phyloP scores from a whole-genome alignment of 2,888 invertebrate species.

The Lapara coniferarum region DNA sequence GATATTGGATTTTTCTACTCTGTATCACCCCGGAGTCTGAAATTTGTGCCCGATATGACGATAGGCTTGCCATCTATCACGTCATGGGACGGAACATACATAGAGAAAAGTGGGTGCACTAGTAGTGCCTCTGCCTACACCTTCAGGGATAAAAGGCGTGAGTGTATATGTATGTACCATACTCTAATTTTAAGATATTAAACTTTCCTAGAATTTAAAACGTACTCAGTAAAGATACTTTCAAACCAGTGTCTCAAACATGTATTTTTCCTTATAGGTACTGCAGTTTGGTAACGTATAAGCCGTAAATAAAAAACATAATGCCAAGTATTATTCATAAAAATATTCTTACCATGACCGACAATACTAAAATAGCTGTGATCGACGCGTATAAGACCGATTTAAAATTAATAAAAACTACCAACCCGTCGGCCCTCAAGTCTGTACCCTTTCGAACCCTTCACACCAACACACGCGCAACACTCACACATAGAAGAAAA shows the following conservation, averaged over 20 bases:
- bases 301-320: slow-evolving; percentile 3
- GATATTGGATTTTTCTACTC: too few species aligned
- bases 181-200: background rate
- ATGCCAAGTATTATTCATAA: slow-evolving; percentile 19
- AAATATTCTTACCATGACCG: slow-evolving; percentile 34
- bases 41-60: too few species aligned
- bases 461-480: slow-evolving; percentile 48
- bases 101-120: too few species aligned
- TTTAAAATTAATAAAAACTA: slow-evolving; percentile 57
- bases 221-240: background rate
- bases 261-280: background rate
- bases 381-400: slow-evolving; percentile 54
- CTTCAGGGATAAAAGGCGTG: too few species aligned
- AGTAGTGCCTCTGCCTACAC: too few species aligned
- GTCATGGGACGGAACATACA: too few species aligned
- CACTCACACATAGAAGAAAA: slow-evolving; percentile 52
- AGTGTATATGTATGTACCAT: too few species aligned
- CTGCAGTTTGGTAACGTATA: background rate
- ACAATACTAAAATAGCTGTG: slow-evolving; percentile 38
- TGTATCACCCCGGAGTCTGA: too few species aligned
- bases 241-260: background rate
- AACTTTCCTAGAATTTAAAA: background rate
- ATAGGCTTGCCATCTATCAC: too few species aligned
- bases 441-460: slow-evolving; percentile 58
- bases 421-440: slow-evolving; percentile 54